Evolutionary conservation across 2,797 vertebrate species (phyloP), one percentile per base, ranked within the genome.

Genomic region (Cirrhinus molitorella): DNA sequence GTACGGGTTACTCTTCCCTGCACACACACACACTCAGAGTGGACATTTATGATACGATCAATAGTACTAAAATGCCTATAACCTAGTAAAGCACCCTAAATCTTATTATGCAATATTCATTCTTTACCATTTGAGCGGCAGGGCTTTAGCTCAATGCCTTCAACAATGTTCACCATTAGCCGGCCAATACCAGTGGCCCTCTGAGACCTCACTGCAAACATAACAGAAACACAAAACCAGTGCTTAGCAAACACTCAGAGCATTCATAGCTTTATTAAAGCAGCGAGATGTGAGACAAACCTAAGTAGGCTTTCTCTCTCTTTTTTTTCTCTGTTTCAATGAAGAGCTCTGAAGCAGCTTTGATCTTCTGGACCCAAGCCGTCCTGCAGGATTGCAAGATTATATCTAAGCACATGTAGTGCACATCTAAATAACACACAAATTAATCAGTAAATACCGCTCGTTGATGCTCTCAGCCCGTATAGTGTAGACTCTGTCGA

Each of bases 301-400:
- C 98, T 80, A 99, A 91, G 90, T 99, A 99, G 0, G 98, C 98
- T 84, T 99, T 99, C 91, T 99, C 98, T 51, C 98, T 94, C 93
- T 99, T 99, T 96, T 98, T 99, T 90, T 99, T 99, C 93, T 99
- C 98, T 0, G 98, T 99, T 93, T 99, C 98, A 57, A 99, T 99
- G 92, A 99, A 99, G 88, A 99, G 96, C 77, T 99, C 98, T 2
- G 98, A 99, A 13, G 98, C 98, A 1, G 98, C 98, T 91, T 99
- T 99, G 81, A 99, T 99, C 89, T 99, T 99, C 94, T 99, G 98
- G 86, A 99, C 98, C 98, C 98, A 99, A 53, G 98, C 97, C 9
- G 98, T 99, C 95, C 98, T 99, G 92, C 75, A 83, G 78, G 85
- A 83, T 81, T 9, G 85, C 83, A 90, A 79, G 85, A 78, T 59